phyloP scores from a whole-genome alignment of 2,797 vertebrate genomes.

The Brachyrhaphis roseni region DNA sequence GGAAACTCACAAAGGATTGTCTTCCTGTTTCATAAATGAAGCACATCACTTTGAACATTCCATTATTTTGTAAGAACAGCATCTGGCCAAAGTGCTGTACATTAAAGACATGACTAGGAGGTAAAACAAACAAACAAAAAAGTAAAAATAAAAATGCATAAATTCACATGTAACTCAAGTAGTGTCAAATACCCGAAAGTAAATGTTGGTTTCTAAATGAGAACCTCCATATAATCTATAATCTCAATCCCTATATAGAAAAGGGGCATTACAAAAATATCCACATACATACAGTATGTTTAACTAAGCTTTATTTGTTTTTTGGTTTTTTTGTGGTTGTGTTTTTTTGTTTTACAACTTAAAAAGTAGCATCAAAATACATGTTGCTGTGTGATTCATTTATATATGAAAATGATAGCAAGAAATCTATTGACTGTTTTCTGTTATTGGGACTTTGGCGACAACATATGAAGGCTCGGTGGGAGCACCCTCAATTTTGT shows the following conservation, averaged over 20 bases:
- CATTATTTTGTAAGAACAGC: neutral
- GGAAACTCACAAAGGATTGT: neutral
- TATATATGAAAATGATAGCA: no score
- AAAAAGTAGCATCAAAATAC: no score
- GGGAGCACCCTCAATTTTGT: no score
- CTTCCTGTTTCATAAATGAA: neutral
- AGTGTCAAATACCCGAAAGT: neutral
- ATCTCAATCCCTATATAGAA: no score
- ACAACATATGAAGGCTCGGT: no score
- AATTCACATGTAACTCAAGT: neutral
- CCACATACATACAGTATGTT: no score
- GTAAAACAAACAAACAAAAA: neutral
- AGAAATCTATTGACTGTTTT: neutral
- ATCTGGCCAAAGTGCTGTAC: neutral
- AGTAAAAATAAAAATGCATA: neutral
- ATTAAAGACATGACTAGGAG: neutral
- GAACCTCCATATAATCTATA: neutral
- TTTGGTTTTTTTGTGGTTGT: no score
- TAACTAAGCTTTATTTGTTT: no score
- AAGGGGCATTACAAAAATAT: neutral
- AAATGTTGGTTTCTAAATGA: neutral
- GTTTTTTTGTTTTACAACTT: no score
- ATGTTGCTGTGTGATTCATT: no score
- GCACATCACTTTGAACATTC: neutral
- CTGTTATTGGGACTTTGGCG: neutral